Base-by-base conservation (phyloP, 2,888 invertebrate species). In the Lasioglossum leucozonium region DNA sequence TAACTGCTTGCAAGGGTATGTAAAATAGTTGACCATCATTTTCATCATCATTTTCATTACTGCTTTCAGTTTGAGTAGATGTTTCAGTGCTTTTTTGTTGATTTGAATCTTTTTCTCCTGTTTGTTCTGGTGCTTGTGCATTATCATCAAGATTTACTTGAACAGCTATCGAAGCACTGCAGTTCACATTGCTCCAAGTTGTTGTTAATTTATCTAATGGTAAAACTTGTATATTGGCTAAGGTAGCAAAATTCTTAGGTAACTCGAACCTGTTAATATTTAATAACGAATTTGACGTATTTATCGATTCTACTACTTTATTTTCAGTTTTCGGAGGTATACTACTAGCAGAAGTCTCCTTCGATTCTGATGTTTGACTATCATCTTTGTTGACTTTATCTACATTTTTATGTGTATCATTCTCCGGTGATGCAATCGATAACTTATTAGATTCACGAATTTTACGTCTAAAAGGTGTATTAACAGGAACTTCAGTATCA, bases 1-100 rank as follows among this genome's bases (percentile, higher is more conserved):
- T 95, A 0, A 95, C 94, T 18, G 95, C 95, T 88, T 96, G 96
- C 6, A 97, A 92, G 0, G 97, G 97, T 93, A 97, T 97, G 87
- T 97, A 97, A 92, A 97, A 97, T 30, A 97, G 94, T 79, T 96
- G 96, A 1, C 96, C 96, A 16, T 95, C 95, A 85, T 96, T 96
- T 0, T 96, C 96, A 87, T 96, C 96, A 6, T 95, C 95, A 69
- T 94, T 95, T 16, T 93, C 93, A 62, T 92, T 92, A 55, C 92
- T 93, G 11, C 91, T 92, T n/a, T 96, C 95, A 16, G 95, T 95
- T 85, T 96, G 95, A 2, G 95, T 95, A 3, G 95, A 95, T 90
- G 94, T 95, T 87, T 95, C 95, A 42, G 94, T 94, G 78, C 94
- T 94, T 51, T 92, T 94, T 2, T 93, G 93, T 11, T 91, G 90